Evolutionary conservation across 1,140 invertebrate genomes (phyloP), one percentile per base, ranked within the genome.

Genomic region (Rhagoletis pomonella): DNA sequence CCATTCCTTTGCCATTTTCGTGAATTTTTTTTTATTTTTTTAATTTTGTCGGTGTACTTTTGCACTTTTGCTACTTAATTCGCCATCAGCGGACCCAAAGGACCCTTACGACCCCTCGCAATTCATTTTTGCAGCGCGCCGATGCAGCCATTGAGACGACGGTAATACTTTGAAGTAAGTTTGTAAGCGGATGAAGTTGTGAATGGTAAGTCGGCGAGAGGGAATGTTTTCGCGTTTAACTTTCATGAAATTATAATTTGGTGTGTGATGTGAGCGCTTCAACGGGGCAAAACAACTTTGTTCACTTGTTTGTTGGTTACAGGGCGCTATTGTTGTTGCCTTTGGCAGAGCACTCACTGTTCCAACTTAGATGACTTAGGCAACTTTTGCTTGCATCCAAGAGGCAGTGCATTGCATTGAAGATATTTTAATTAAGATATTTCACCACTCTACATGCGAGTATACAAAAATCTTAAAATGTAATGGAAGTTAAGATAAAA

Each of bases 191-290:
- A 81, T 81, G 86, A 69, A 39, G 58, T 62, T 86, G 60, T 29
- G 50, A 88, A 85, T n/a, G 9, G 19, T 14, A 89, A 85, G 44
- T 50, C 55, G 73, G 86, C 87, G 85, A 87, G 86, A n/a, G 89
- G 88, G 86, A 89, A 89, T 89, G 91, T 89, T 91, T 90, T 90
- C 91, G 90, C 90, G 91, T 91, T 91, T 91, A 91, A 91, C 90
- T 91, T 91, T 91, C 90, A 91, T 91, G 91, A 91, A 91, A 91
- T 91, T 91, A 91, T 91, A 91, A 91, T 91, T 91, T 91, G 91
- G 89, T 91, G 91, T 91, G 90, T 91, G 91, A 91, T 91, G 90
- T 89, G 90, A 91, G 90, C 89, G 91, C 90, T 29, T n/a, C 50
- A 89, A 89, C 91, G 90, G 90, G 89, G 90, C 90, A 89, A 89